These are phyloP conservation scores for Gallinago stenura DNA, from an alignment of 2,797 vertebrate species.

Conservation along the genomic window DNA sequence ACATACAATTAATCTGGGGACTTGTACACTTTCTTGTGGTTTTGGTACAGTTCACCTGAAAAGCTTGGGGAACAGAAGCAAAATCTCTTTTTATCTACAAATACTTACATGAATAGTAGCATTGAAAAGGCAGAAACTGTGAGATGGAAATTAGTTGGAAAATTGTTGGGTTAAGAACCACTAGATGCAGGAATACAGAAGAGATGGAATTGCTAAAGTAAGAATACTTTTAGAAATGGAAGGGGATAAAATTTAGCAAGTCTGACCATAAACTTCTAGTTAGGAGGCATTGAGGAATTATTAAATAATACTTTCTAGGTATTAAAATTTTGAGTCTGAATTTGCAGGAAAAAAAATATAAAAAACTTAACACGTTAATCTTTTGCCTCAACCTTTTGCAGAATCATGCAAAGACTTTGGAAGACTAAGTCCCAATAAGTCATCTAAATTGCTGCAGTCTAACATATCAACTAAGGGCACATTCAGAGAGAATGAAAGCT, in stretches of 20 bases:
- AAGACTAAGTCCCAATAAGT: neutral
- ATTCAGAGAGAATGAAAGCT: neutral
- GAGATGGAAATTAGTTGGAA: conserved; percentile 26
- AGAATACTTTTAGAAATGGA: neutral
- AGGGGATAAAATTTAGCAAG: neutral
- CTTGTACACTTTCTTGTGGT: conserved; percentile 59
- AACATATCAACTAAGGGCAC: neutral
- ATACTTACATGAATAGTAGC: conserved; percentile 1
- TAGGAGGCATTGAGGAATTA: neutral
- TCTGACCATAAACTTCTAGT: neutral
- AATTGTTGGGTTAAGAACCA: neutral
- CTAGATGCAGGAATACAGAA: neutral
- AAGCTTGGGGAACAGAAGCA: neutral
- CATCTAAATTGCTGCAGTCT: neutral
- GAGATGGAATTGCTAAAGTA: neutral
- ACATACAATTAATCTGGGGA: conserved; percentile 88
- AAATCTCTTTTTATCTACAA: neutral
- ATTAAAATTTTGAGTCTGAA: neutral
- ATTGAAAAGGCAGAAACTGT: conserved; percentile 8
- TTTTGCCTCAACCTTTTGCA: neutral
- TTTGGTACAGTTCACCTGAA: conserved; percentile 63
- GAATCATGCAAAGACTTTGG: neutral
- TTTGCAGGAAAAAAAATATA: neutral
- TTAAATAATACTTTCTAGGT: neutral
- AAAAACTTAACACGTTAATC: neutral